phyloP scores from a whole-genome alignment of 2,888 invertebrate species.

The Aporophyla lueneburgensis region DNA sequence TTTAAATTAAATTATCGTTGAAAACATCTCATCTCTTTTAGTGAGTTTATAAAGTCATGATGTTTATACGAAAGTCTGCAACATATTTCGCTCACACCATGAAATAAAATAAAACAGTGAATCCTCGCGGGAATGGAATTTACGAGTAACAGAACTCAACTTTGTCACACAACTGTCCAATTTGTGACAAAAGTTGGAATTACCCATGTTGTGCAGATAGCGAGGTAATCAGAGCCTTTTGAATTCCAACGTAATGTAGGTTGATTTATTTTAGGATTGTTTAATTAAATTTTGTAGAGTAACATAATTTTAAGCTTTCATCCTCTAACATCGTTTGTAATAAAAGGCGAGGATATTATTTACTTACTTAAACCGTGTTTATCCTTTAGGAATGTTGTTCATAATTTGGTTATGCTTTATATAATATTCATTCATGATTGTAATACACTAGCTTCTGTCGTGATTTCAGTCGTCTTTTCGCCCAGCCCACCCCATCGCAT shows the following conservation, averaged over 20 bases:
- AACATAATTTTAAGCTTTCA: constrained; percentile 4
- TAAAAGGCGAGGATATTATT: neutral
- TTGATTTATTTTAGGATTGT: constrained; percentile 5
- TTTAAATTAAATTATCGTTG: too few relatives aligned
- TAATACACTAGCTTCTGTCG: too few relatives aligned
- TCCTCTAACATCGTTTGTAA: neutral
- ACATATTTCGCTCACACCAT: neutral
- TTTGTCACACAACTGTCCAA: constrained; percentile 32
- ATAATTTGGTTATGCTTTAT: neutral
- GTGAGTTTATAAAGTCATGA: neutral
- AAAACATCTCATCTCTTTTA: too few relatives aligned
- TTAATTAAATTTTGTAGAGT: constrained; percentile 1
- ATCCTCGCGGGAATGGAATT: neutral
- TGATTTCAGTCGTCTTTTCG: too few relatives aligned
- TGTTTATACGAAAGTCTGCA: neutral
- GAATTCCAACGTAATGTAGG: neutral
- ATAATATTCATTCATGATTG: neutral
- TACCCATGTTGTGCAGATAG: constrained; percentile 22
- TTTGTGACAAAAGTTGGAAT: constrained; percentile 44
- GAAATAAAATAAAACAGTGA: constrained; percentile 11
- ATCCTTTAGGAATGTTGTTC: neutral
- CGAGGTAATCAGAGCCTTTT: constrained; percentile 30
- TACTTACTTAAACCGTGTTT: neutral
- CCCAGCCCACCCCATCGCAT: too few relatives aligned
- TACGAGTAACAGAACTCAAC: constrained; percentile 6